phyloP scores from a whole-genome alignment of 23 tunicate species.

The Ascidia mentula region DNA sequence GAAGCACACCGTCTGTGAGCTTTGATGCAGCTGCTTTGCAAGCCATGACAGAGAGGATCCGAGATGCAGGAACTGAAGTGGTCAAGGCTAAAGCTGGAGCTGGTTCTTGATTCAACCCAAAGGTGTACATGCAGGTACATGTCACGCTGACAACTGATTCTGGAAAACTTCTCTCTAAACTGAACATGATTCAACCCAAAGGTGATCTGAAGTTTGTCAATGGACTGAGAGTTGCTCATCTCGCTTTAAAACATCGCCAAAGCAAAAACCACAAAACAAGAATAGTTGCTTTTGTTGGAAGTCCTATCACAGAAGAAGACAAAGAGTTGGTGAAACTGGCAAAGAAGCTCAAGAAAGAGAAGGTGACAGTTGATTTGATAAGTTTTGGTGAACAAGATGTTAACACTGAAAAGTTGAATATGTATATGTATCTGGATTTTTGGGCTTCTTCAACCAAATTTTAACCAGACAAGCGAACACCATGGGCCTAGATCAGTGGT shows the following conservation, averaged over 20 bases:
- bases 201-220: constrained; percentile 83
- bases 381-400: constrained; percentile 92
- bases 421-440: too few species aligned
- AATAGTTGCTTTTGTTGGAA: constrained; percentile 91
- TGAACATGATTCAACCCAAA: constrained; percentile 81
- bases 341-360: constrained; percentile 95
- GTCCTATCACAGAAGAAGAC: constrained; percentile 87
- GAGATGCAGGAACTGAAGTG: constrained; percentile 99
- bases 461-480: too few species aligned
- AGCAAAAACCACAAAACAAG: constrained; percentile 95
- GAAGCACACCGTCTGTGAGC: constrained; percentile 40
- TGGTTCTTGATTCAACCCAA: too few species aligned
- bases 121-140: constrained; percentile 90
- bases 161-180: constrained; percentile 83
- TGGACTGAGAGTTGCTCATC: constrained; percentile 90
- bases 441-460: too few species aligned
- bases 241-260: constrained; percentile 96
- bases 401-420: constrained; percentile 80
- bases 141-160: constrained; percentile 95
- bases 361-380: constrained; percentile 93
- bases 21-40: constrained; percentile 49
- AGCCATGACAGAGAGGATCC: constrained; percentile 87
- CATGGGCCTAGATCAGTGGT: too few species aligned
- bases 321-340: constrained; percentile 91
- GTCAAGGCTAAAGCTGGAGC: constrained; percentile 98